Percentiles rank a stretch among this genome's conserved stretches.
Conservation (phyloP, 2,888 invertebrate species). For the Caenorhabditis auriculariae region DNA sequence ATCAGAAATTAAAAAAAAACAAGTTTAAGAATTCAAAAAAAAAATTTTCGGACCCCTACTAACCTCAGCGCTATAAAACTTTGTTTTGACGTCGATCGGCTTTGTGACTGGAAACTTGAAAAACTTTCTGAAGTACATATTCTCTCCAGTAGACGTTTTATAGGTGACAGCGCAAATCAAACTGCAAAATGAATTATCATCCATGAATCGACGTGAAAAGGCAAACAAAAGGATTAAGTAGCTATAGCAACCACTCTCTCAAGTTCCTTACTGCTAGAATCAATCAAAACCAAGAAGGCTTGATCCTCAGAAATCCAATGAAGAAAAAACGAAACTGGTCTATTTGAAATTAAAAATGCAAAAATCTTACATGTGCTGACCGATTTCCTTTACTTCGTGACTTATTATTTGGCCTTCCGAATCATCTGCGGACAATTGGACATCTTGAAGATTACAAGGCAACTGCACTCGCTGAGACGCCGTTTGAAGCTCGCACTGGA, state of each 20-base stretch:
- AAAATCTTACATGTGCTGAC: conserved; percentile 83
- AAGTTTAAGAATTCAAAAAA: too few relatives aligned
- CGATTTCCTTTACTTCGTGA: conserved; percentile 98
- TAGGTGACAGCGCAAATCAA: conserved; percentile 95
- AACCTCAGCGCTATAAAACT: conserved; percentile 88
- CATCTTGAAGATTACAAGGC: conserved; percentile 66
- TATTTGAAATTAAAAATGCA: conserved; percentile 1
- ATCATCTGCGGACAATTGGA: conserved; percentile 75
- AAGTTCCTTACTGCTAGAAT: background rate
- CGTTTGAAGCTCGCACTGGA: conserved; percentile 87
- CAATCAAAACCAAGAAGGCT: too few relatives aligned
- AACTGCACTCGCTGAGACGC: conserved; percentile 82
- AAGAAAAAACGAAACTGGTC: too few relatives aligned
- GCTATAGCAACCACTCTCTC: background rate
- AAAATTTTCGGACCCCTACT: background rate
- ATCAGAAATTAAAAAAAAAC: too few relatives aligned
- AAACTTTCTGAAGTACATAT: conserved; percentile 88
- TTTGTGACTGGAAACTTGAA: conserved; percentile 94
- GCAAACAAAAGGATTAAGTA: background rate
- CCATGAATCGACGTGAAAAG: background rate
- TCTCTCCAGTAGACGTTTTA: conserved; percentile 74
- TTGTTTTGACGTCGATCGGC: conserved; percentile 96
- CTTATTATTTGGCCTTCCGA: conserved; percentile 92
- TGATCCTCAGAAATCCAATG: too few relatives aligned
- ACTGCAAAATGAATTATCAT: conserved; percentile 67